These are phyloP conservation scores for Spea hammondii DNA, from an alignment of 2,797 vertebrate species.

Conservation along the genomic window DNA sequence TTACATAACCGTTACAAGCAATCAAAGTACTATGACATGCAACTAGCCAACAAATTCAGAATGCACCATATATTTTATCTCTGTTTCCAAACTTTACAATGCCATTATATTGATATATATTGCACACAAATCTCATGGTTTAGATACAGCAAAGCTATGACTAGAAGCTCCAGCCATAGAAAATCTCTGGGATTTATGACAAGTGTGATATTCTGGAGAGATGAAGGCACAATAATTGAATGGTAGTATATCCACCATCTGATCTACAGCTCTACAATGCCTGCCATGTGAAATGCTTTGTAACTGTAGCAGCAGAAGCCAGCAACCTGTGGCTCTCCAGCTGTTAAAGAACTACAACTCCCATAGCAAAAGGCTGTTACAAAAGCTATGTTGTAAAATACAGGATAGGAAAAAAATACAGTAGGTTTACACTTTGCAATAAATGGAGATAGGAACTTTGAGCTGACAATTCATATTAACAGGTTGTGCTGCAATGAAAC, in stretches of 20 bases:
- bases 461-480: no score
- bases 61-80: conserved; percentile 72
- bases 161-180: conserved; percentile 55
- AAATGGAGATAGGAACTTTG: no score
- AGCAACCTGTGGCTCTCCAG: no score
- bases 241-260: conserved; percentile 47
- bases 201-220: conserved; percentile 67
- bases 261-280: conserved; percentile 23
- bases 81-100: conserved; percentile 73
- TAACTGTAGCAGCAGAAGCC: background rate
- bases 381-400: no score
- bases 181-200: conserved; percentile 69
- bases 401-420: no score
- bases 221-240: conserved; percentile 69
- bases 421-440: no score
- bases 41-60: conserved; percentile 65
- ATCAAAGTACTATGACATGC: conserved; percentile 64
- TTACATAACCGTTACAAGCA: conserved; percentile 64
- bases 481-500: no score
- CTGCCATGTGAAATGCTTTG: conserved; percentile 22
- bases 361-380: no score
- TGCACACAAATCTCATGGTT: conserved; percentile 68
- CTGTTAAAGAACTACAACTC: no score
- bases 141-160: conserved; percentile 68
- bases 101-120: conserved; percentile 75